Conservation (phyloP, 2,797 vertebrate species). For the Furcifer pardalis region DNA sequence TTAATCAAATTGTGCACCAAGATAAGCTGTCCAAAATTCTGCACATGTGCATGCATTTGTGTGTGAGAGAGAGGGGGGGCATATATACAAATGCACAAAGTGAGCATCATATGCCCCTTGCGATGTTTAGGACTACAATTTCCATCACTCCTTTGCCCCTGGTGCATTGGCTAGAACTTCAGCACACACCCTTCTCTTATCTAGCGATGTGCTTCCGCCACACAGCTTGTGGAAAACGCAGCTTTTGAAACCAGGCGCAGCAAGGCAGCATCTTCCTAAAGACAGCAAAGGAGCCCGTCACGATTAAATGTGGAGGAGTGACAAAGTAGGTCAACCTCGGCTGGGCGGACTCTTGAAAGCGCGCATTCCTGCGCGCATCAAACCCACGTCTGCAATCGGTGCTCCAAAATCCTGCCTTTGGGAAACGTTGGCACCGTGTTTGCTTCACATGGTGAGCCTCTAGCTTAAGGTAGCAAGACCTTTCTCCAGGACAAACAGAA, state of each 20-base stretch:
- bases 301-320: slow-evolving; percentile 24
- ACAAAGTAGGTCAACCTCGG: slow-evolving; percentile 47
- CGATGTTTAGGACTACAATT: not conserved
- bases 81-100: no score
- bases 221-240: not conserved
- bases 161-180: not conserved
- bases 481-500: not conserved
- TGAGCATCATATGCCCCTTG: no score
- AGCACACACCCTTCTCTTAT: not conserved
- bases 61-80: not conserved
- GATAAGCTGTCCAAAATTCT: no score
- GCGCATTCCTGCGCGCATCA: not conserved
- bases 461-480: no score
- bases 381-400: not conserved
- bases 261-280: not conserved
- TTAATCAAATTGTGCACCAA: no score
- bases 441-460: no score
- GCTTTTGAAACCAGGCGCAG: not conserved
- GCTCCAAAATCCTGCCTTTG: slow-evolving; percentile 7
- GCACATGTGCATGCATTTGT: no score
- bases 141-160: not conserved
- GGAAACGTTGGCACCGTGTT: not conserved
- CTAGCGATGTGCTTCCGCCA: not conserved
- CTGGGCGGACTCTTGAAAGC: not conserved
- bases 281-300: not conserved